Base-by-base conservation (phyloP, 2,888 invertebrate species). In the Cephus pulcher region DNA sequence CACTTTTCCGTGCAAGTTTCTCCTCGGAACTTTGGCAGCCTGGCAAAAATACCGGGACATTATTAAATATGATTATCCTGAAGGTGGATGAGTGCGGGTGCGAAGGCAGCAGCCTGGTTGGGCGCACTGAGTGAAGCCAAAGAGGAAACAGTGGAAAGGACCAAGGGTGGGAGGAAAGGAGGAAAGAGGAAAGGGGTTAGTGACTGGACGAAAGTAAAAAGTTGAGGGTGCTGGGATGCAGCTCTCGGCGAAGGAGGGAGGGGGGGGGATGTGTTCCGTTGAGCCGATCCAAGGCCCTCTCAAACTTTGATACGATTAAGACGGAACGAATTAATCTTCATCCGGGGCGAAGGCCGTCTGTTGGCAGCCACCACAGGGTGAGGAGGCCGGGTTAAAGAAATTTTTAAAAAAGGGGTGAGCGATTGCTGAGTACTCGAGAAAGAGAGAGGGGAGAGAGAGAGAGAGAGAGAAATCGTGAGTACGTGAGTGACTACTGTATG, bases 251-350 rank as follows among this genome's bases (percentile, higher is more conserved):
- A 73, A 74, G 74, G 81, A 80, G 82, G 85, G 85, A 85, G 85
- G 11, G 11, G 34, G 34, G 35, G 81, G 81, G 82, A 85, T 85
- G 87, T 85, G 84, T 85, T 86, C 85, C 87, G 84, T 83, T 84
- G 83, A 86, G 85, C 89, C 37, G 37, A 40, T 40, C 37, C 37
- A 40, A 12, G 37, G 37, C 37, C 37, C 37, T 89, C 88, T 90
- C 89, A 90, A 91, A 91, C 90, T 91, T 91, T 91, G 91, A 91
- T 89, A 88, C 91, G 91, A 91, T 91, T 91, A 91, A 90, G 91
- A 91, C 89, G 90, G 88, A 90, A 90, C 88, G 91, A 91, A 91
- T 91, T 91, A 91, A 91, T 91, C 91, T 91, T 91, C 91, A 89
- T 91, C 91, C 83, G 84, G 84, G 33, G 33, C 84, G 86, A 86